These are phyloP conservation scores for Antitype chi DNA, from an alignment of 2,888 invertebrate genomes.

Conservation along the genomic window DNA sequence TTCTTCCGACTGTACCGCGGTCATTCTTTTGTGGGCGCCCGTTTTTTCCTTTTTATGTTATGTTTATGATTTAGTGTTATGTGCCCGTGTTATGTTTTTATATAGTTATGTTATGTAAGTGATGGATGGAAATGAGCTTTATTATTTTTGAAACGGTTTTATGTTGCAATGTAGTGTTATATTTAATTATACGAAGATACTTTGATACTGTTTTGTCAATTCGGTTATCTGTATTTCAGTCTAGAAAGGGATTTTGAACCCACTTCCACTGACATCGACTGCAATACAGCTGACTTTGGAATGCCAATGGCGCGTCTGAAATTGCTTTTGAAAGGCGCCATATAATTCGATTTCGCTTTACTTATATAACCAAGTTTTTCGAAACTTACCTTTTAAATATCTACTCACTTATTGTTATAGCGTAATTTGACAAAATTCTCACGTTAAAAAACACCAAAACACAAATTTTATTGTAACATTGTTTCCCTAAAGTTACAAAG, in stretches of 20 bases:
- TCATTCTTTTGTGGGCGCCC: conserved; percentile 74
- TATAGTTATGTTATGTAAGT: conserved; percentile 60
- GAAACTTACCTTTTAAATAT: conserved; percentile 26
- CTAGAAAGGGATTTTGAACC: not conserved
- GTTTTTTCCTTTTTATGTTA: conserved; percentile 65
- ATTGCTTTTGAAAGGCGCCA: conserved; percentile 38
- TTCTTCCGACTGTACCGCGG: conserved; percentile 76
- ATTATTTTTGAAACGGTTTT: conserved; percentile 44
- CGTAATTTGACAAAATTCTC: conserved; percentile 40
- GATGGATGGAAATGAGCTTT: conserved; percentile 57
- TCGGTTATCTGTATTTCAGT: not conserved
- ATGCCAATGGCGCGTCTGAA: conserved; percentile 10
- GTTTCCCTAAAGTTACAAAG: conserved; percentile 12
- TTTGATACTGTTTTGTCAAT: not conserved
- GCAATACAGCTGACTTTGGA: not conserved
- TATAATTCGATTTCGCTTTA: conserved; percentile 31
- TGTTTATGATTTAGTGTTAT: conserved; percentile 71
- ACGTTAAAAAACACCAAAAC: conserved; percentile 33
- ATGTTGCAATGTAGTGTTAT: conserved; percentile 18
- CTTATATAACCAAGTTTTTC: conserved; percentile 23
- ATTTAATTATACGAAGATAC: conserved; percentile 16
- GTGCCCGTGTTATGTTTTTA: conserved; percentile 62
- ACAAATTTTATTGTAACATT: conserved; percentile 6
- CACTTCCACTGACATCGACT: not conserved
- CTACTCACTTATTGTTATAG: not conserved